A percentile compares a stretch with the other conserved stretches of the same genome.
phyloP scores from a whole-genome alignment of 1,140 invertebrate species.

The Drosophila jambulina region DNA sequence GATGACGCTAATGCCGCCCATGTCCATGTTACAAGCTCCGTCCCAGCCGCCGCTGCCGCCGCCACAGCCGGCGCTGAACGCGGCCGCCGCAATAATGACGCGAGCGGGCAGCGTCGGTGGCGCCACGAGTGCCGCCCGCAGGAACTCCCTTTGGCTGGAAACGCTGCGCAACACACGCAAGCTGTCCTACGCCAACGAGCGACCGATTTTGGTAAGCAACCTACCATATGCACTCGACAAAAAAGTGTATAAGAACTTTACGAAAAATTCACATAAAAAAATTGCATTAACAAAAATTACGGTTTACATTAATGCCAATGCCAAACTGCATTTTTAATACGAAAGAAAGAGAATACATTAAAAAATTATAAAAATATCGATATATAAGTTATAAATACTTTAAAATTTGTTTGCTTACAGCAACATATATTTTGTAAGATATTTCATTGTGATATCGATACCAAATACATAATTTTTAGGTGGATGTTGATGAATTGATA shows the following conservation, averaged over 20 bases:
- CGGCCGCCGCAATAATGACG: constrained; percentile 52
- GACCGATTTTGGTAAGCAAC: constrained; percentile 67
- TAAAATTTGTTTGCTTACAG: too few relatives aligned
- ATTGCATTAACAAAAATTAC: too few relatives aligned
- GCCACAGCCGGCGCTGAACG: constrained; percentile 9
- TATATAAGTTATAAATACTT: too few relatives aligned
- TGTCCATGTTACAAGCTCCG: constrained; percentile 18
- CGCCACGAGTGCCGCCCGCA: constrained; percentile 63
- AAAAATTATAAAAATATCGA: too few relatives aligned
- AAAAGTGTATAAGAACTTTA: not conserved
- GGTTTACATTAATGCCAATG: too few relatives aligned
- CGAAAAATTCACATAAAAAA: too few relatives aligned
- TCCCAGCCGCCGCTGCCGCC: constrained; percentile 7
- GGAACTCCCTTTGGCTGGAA: constrained; percentile 74
- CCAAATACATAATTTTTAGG: too few relatives aligned
- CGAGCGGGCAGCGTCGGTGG: constrained; percentile 64
- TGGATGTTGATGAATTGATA: too few relatives aligned
- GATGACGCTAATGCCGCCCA: constrained; percentile 17
- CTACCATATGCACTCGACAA: not conserved
- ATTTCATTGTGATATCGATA: too few relatives aligned
- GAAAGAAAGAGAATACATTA: too few relatives aligned
- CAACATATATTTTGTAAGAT: too few relatives aligned
- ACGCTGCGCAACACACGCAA: constrained; percentile 73
- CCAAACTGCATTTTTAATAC: too few relatives aligned
- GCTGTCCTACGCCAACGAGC: constrained; percentile 70